Evolutionary conservation across 2,113 vertebrate species (phyloP).

Genomic region (Protobothrops mucrosquamatus): DNA sequence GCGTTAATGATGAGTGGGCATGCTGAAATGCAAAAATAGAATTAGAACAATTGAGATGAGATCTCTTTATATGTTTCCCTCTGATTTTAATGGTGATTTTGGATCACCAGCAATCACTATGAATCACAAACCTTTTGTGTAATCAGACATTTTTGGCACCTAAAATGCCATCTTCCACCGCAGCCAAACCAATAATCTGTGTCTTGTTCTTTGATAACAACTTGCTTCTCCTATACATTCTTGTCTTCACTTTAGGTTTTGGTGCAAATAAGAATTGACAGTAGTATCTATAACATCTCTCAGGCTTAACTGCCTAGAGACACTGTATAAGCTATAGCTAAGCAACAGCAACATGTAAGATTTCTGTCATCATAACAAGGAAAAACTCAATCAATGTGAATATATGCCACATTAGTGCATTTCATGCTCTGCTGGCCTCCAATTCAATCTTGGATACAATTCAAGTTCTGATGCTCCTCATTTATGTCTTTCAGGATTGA

Average conservation of each 20-base stretch:
- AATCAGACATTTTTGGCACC: background rate
- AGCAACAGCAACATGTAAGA: background rate
- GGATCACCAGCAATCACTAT: background rate
- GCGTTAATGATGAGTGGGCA: background rate
- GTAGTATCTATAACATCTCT: background rate
- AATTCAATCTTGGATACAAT: background rate
- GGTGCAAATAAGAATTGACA: background rate
- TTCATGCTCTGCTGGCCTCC: conserved; percentile 16
- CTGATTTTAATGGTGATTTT: background rate
- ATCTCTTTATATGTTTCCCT: background rate
- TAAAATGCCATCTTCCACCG: conserved; percentile 1
- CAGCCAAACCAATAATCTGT: background rate
- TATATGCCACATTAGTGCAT: background rate
- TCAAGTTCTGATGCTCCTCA: background rate
- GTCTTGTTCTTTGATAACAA: background rate
- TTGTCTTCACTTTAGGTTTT: background rate
- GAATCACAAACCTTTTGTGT: background rate
- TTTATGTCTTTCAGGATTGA: background rate
- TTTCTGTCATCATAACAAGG: background rate
- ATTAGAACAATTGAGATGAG: conserved; percentile 1
- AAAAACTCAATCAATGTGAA: background rate
- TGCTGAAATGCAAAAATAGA: background rate
- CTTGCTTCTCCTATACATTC: background rate
- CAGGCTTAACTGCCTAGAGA: background rate
- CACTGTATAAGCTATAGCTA: background rate